A percentile compares a stretch with the other conserved stretches of the same genome.
Conservation (phyloP, 1,140 invertebrate genomes). For the Anadara kagoshimensis region DNA sequence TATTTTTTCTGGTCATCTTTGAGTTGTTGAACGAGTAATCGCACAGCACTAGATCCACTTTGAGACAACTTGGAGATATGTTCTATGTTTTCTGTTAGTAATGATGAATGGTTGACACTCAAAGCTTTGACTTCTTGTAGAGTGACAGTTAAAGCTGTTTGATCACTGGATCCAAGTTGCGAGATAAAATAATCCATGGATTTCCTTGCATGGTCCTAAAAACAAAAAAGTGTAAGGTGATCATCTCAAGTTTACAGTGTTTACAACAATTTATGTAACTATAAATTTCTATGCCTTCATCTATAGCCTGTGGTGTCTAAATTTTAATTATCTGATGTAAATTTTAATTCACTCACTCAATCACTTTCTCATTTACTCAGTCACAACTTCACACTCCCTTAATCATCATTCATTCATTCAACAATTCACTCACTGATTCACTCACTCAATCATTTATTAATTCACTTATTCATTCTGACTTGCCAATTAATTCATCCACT, state of each 20-base stretch:
- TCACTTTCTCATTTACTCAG: too few species aligned
- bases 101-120: constrained; percentile 83
- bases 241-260: neutral
- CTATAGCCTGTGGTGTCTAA: too few species aligned
- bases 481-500: too few species aligned
- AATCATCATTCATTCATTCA: too few species aligned
- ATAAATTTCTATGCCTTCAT: too few species aligned
- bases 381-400: too few species aligned
- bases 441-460: too few species aligned
- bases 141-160: constrained; percentile 81
- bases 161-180: constrained; percentile 79
- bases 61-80: constrained; percentile 79
- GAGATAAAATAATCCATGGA: constrained; percentile 87
- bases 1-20: constrained; percentile 71
- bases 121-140: constrained; percentile 85
- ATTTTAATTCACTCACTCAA: too few species aligned
- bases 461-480: neutral
- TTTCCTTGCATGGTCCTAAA: constrained; percentile 79
- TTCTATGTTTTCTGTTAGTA: constrained; percentile 85
- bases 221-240: constrained; percentile 16
- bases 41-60: constrained; percentile 71
- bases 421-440: too few species aligned
- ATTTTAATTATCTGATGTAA: too few species aligned
- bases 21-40: constrained; percentile 74
- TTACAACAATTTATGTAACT: too few species aligned